Base-by-base conservation (phyloP, 2,113 vertebrate genomes). In the Irena cyanogastra region DNA sequence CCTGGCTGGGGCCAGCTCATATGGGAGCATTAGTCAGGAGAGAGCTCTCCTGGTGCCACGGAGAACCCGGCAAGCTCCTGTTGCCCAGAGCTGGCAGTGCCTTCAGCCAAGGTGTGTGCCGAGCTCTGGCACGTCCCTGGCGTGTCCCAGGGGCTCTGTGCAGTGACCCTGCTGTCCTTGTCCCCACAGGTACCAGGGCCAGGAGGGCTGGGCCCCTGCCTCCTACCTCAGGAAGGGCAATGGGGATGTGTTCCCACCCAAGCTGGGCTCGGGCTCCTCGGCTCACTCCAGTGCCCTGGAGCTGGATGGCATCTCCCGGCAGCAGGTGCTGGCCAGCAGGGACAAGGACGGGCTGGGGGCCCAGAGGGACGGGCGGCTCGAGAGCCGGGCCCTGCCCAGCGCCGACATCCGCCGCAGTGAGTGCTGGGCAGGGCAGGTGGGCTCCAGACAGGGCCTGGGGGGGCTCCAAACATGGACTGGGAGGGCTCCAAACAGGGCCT, bases 161-260 rank as follows among this genome's bases (percentile, higher is more conserved):
- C 37, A 3, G 56, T 92, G 79, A 87, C 6, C 0, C n/a, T 42
- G 56, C 57, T 2, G 0, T 79, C 91, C 56, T 69, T 61, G 61
- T 16, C 89, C 44, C 77, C 6, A 2, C 97, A 99, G 99, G 98
- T 98, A 98, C 96, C 99, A 99, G 93, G 99, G 98, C 41, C 98
- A 98, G 89, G 99, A 99, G 97, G 99, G 99, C 97, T 99, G 99
- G 99, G 99, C 99, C 80, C 99, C 99, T 0, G 99, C 99, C 37
- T 99, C 99, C 54, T 99, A 99, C 97, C 97, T 99, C 75, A 99
- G 98, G 96, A 99, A 99, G 92, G 97, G 93, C 2, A 98, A 97
- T 4, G 98, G 97, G n/a, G 99, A 99, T 50, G 97, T 97, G 59
- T 96, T 98, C 81, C 96, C 97, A 1, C 98, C 98, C 47, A 99